Conservation (phyloP, 2,888 invertebrate genomes). For the Acleris emargana region DNA sequence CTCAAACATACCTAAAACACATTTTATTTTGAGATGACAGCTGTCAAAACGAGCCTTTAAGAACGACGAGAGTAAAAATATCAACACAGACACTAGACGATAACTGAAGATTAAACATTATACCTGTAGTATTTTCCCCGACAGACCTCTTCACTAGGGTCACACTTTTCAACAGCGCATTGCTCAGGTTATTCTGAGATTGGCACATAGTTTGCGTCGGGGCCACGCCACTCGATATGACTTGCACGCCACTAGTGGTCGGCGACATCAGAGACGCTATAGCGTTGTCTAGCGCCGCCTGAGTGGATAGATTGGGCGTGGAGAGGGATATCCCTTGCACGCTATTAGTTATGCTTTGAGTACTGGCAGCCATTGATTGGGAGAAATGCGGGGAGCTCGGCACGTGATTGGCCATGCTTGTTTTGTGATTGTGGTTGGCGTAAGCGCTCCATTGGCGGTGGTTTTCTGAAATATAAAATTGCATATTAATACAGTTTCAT, state of each 20-base stretch:
- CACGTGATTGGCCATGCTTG: conserved; percentile 52
- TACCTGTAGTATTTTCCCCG: conserved; percentile 69
- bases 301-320: conserved; percentile 62
- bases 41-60: too few species aligned
- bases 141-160: conserved; percentile 73
- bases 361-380: conserved; percentile 52
- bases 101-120: conserved; percentile 29
- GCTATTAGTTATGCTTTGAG: conserved; percentile 69
- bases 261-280: conserved; percentile 78
- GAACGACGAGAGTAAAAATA: too few species aligned
- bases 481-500: neutral
- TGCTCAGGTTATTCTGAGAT: conserved; percentile 53
- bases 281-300: conserved; percentile 70
- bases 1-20: too few species aligned
- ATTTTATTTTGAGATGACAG: too few species aligned
- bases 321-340: conserved; percentile 73
- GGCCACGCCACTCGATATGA: conserved; percentile 71
- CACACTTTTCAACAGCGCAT: conserved; percentile 69
- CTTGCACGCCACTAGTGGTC: conserved; percentile 61
- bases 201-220: conserved; percentile 50
- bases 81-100: neutral
- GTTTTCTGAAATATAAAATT: conserved; percentile 53
- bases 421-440: conserved; percentile 57
- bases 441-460: conserved; percentile 75
- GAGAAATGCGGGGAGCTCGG: conserved; percentile 60